Percentiles rank a stretch among this genome's conserved stretches.
Evolutionary conservation across 2,797 vertebrate species (phyloP).

Genomic region (Tokudaia tokunoshimensis): DNA sequence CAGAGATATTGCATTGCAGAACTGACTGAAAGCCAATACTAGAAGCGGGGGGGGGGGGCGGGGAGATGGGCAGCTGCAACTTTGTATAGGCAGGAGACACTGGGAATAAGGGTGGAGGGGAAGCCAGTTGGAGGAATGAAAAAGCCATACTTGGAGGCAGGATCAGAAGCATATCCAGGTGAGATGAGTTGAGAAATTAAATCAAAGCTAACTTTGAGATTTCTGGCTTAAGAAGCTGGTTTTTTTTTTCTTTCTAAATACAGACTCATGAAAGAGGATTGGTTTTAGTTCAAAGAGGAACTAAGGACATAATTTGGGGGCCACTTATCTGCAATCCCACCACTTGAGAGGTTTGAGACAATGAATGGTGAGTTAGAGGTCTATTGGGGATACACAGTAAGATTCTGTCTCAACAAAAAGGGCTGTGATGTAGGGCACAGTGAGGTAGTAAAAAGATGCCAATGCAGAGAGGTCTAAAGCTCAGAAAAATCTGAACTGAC

Average conservation of each 20-base stretch:
- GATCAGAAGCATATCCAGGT: not conserved
- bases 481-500: constrained; percentile 29
- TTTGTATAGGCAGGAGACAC: not conserved
- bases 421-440: not conserved
- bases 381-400: not conserved
- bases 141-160: not conserved
- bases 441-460: not conserved
- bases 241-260: not conserved
- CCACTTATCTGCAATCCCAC: not conserved
- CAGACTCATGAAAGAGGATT: not conserved
- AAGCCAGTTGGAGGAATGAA: not conserved
- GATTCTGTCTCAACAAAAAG: not conserved
- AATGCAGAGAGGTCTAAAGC: not conserved
- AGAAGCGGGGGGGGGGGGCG: not conserved
- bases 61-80: not conserved
- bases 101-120: not conserved
- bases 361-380: not conserved
- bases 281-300: constrained; percentile 44
- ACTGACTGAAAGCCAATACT: not conserved
- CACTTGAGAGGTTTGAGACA: not conserved
- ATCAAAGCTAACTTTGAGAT: constrained; percentile 27
- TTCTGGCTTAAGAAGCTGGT: constrained; percentile 3
- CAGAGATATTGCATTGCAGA: not conserved
- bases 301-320: not conserved
- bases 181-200: not conserved